Percentiles rank a stretch among this genome's conserved stretches.
phyloP scores from a whole-genome alignment of 2,113 vertebrate species.

The Empidonax traillii region DNA sequence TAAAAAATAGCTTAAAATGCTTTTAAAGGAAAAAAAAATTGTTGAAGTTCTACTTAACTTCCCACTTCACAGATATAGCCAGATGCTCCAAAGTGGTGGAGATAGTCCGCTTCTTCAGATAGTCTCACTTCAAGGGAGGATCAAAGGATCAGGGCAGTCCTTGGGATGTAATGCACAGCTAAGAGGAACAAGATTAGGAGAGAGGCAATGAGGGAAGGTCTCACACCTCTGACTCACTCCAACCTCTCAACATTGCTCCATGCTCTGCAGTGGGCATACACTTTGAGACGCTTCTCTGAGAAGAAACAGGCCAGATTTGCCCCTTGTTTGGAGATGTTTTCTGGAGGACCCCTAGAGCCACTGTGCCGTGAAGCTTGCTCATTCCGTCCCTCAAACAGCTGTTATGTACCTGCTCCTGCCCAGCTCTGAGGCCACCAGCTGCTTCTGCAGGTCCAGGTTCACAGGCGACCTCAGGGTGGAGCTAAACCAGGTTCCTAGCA shows the following conservation, averaged over 20 bases:
- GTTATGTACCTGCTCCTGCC: neutral
- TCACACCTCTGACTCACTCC: neutral
- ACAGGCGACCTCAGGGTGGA: neutral
- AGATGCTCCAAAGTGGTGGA: neutral
- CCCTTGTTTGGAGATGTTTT: rapidly evolving
- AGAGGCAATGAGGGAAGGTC: neutral
- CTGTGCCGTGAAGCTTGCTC: neutral
- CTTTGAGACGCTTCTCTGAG: neutral
- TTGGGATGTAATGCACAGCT: neutral
- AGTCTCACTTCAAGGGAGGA: neutral
- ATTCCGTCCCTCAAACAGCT: neutral
- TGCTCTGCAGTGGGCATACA: rapidly evolving
- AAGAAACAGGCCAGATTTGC: neutral
- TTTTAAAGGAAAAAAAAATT: neutral
- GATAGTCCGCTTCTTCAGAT: neutral
- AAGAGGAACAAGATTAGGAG: neutral
- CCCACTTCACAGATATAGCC: neutral
- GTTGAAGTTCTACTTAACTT: neutral
- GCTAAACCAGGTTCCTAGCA: neutral
- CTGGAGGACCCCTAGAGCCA: neutral
- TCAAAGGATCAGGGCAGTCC: neutral
- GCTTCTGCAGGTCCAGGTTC: neutral
- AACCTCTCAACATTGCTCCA: rapidly evolving
- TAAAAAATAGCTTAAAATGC: neutral
- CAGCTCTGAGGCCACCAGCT: neutral